Base-by-base conservation (phyloP, 2,797 vertebrate species). In the Margarornis squamiger region DNA sequence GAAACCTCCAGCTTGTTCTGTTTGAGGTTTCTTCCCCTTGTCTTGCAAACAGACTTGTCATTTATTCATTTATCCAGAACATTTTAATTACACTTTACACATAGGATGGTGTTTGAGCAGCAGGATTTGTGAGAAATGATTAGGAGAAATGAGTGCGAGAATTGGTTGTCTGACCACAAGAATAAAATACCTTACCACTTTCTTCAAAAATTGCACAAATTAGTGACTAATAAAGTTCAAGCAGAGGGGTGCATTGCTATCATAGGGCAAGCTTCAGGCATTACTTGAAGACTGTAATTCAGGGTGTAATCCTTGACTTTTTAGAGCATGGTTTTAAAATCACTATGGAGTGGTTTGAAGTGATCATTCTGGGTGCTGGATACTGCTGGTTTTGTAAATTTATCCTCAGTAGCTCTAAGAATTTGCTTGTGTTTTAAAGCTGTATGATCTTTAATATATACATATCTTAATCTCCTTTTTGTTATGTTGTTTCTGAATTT, bases 381-480 rank as follows among this genome's bases (percentile, higher is more conserved):
- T 79, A 34, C 22, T 12, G 22, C 7, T 68, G 62, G 22, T 90
- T 83, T 63, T 10, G 2, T 58, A 58, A 90, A 81, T 83, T 30
- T 11, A 16, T 71, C 34, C 30, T 20, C 52, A 54, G 52, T 54
- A 54, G 51, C 30, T 32, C 30, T 54, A 32, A 54, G 52, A 32
- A 17, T 38, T 87, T 87, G 23, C 8, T 75, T 11, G 22, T 39
- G 6, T 68, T 93, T 74, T 77, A 49, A 74, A 57, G 70, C 62
- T 39, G 1, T 57, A 8, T 36, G 21, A 62, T 67, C 49, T 86
- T 54, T 32, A 29, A 17, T 57, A 29, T 7, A 52, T 57, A n/a
- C 6, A 18, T 80, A 91, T 73, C 15, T 82, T 79, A 58, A 91
- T 92, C 57, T 81, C 32, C 17, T 72, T 81, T 87, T 89, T 29